phyloP scores from a whole-genome alignment of 2,797 vertebrate genomes.

The Arrhamphus sclerolepis region DNA sequence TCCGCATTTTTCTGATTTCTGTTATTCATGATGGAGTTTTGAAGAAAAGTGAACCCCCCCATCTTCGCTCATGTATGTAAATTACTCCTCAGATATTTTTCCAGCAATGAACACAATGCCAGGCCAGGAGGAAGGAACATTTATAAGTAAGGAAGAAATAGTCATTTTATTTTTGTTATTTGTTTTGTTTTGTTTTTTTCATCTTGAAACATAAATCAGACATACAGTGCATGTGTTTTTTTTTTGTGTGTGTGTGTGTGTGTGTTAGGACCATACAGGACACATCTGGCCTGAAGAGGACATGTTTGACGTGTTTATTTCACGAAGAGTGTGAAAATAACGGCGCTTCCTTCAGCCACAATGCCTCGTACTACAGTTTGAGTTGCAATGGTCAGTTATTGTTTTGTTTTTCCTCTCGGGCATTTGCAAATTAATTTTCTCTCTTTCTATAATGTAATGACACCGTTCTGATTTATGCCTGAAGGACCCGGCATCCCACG shows the following conservation, averaged over 20 bases:
- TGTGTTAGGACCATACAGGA: conserved; percentile 36
- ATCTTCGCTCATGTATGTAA: not conserved
- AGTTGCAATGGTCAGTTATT: conserved; percentile 85
- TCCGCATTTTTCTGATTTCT: too few relatives aligned
- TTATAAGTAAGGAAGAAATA: conserved; percentile 90
- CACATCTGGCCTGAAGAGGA: not conserved
- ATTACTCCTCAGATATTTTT: conserved; percentile 85
- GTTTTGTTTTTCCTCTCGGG: not conserved
- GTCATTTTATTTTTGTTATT: not conserved
- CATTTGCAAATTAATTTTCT: not conserved
- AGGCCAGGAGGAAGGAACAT: conserved; percentile 91
- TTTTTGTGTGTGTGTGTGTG: too few relatives aligned
- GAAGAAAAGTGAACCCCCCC: not conserved
- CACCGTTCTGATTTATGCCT: conserved; percentile 1
- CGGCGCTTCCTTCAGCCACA: conserved; percentile 87
- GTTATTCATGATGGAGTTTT: too few relatives aligned
- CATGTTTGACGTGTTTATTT: conserved; percentile 88
- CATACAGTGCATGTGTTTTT: conserved; percentile 1
- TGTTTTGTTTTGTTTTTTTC: too few relatives aligned
- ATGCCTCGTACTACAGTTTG: conserved; percentile 85
- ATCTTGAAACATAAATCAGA: not conserved
- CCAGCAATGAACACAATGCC: conserved; percentile 85
- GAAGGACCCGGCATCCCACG: conserved; percentile 89
- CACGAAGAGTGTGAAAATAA: conserved; percentile 86
- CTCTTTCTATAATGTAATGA: not conserved